Percentiles rank a stretch among this genome's conserved stretches.
Evolutionary conservation across 1,140 invertebrate species (phyloP).

Genomic region (Papilio glaucus): DNA sequence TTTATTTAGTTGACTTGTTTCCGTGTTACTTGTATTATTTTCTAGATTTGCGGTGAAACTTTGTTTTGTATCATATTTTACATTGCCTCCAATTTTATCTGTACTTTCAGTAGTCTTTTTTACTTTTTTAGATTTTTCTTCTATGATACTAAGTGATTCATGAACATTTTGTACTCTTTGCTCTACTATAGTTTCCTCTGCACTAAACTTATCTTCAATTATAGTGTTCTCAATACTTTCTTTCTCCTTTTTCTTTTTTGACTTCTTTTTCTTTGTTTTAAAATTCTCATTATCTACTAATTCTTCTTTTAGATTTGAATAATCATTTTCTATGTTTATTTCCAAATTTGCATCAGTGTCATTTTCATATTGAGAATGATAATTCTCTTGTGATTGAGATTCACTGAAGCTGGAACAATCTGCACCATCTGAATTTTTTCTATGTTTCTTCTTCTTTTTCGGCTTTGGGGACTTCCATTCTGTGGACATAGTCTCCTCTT

Average conservation of each 20-base stretch:
- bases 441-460: slow-evolving; percentile 42
- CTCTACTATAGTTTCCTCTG: slow-evolving; percentile 38
- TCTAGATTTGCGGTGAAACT: slow-evolving; percentile 16
- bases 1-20: slow-evolving; percentile 1
- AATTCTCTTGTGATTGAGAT: neutral
- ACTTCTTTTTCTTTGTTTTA: slow-evolving; percentile 46
- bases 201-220: slow-evolving; percentile 42
- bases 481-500: slow-evolving; percentile 43
- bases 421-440: slow-evolving; percentile 46
- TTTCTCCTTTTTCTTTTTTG: slow-evolving; percentile 43
- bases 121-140: slow-evolving; percentile 32
- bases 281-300: slow-evolving; percentile 25
- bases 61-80: neutral
- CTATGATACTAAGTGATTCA: slow-evolving; percentile 30
- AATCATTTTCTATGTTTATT: slow-evolving; percentile 8
- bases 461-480: slow-evolving; percentile 33
- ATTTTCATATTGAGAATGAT: slow-evolving; percentile 16
- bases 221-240: slow-evolving; percentile 33
- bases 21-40: neutral
- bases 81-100: neutral
- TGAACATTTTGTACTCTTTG: slow-evolving; percentile 15
- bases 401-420: slow-evolving; percentile 1
- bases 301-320: slow-evolving; percentile 35
- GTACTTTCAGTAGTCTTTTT: slow-evolving; percentile 32
- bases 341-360: neutral